Conservation (phyloP, 2,797 vertebrate genomes). For the Philypnodon macrostomus region DNA sequence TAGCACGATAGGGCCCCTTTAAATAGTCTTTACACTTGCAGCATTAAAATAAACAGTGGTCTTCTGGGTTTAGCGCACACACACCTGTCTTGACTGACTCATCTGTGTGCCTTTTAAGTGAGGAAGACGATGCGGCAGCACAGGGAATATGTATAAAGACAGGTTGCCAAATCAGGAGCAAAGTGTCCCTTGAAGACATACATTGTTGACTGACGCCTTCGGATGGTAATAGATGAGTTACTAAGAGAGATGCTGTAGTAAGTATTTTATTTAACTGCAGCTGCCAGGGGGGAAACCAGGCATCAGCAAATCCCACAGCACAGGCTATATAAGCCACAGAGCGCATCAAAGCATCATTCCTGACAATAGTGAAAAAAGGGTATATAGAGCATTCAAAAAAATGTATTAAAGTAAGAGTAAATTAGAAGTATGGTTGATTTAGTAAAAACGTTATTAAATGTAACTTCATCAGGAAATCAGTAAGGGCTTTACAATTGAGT, state of each 20-base stretch:
- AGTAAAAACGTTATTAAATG: too few species aligned
- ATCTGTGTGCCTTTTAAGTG: constrained; percentile 47
- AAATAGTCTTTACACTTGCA: too few species aligned
- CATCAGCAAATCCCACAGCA: constrained; percentile 13
- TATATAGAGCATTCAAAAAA: too few species aligned
- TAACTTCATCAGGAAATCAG: too few species aligned
- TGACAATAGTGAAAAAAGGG: too few species aligned
- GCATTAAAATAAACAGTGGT: too few species aligned
- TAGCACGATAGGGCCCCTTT: too few species aligned
- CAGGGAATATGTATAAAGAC: constrained; percentile 35
- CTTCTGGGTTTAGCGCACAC: constrained; percentile 21
- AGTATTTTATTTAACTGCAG: constrained; percentile 30
- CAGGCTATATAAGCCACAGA: background rate
- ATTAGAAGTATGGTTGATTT: too few species aligned
- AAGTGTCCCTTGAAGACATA: constrained; percentile 22
- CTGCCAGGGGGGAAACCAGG: constrained; percentile 15
- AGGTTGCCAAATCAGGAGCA: constrained; percentile 28
- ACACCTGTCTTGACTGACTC: constrained; percentile 36
- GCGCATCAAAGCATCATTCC: constrained; percentile 25
- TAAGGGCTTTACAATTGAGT: too few species aligned
- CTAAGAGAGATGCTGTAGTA: constrained; percentile 8
- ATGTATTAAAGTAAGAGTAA: too few species aligned
- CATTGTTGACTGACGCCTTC: constrained; percentile 32
- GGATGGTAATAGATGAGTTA: constrained; percentile 14
- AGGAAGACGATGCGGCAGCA: constrained; percentile 38